Conservation (phyloP, 2,888 invertebrate species). For the Hyles lineata region DNA sequence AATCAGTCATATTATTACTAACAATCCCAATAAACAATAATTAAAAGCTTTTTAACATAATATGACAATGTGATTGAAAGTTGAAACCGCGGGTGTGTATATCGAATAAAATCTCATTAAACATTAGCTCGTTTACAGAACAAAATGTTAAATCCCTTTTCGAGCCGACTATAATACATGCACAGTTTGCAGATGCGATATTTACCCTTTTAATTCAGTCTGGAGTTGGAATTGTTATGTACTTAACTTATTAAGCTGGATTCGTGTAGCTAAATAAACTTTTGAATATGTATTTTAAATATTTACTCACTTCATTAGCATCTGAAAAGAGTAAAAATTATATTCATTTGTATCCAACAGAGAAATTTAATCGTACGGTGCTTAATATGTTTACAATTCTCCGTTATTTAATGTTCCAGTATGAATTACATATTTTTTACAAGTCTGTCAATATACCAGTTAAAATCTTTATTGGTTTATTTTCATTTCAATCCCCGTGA, state of each 20-base stretch:
- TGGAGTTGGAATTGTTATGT: slow-evolving; percentile 27
- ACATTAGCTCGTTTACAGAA: slow-evolving; percentile 12
- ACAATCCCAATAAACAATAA: neutral
- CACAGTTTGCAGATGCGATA: slow-evolving; percentile 16
- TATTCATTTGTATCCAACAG: neutral
- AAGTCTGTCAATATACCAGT: too few relatives aligned
- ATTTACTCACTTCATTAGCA: slow-evolving; percentile 22
- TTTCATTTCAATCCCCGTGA: too few relatives aligned
- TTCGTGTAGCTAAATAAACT: slow-evolving; percentile 26
- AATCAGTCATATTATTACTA: too few relatives aligned
- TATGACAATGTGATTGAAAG: neutral
- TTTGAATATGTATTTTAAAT: slow-evolving; percentile 18
- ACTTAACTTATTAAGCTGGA: slow-evolving; percentile 26
- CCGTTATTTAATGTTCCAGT: neutral
- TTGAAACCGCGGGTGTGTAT: neutral
- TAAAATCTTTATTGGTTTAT: too few relatives aligned
- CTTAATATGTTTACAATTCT: slow-evolving; percentile 2
- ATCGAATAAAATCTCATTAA: slow-evolving; percentile 12
- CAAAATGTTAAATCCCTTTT: slow-evolving; percentile 19
- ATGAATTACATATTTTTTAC: neutral
- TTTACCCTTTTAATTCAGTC: slow-evolving; percentile 29
- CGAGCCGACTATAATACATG: slow-evolving; percentile 5
- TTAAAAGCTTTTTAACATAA: neutral
- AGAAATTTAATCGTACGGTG: neutral
- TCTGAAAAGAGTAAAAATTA: neutral